Conservation (phyloP, 2,888 invertebrate species). For the Muscina levida region DNA sequence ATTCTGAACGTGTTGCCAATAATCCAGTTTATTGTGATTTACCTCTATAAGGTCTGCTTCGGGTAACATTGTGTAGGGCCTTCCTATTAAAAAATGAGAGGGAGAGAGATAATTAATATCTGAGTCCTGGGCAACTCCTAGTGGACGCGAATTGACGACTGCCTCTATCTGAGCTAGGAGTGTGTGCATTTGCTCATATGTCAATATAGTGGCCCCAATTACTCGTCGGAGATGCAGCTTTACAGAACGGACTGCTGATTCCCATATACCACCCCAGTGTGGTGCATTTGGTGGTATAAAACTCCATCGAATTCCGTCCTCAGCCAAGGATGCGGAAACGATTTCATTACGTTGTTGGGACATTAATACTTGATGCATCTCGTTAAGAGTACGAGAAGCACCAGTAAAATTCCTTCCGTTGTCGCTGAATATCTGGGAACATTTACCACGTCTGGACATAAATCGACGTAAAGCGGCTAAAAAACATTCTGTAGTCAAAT, state of each 20-base stretch:
- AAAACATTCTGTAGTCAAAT: conserved; percentile 57
- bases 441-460: conserved; percentile 53
- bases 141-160: conserved; percentile 55
- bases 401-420: conserved; percentile 62
- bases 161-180: conserved; percentile 63
- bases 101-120: conserved; percentile 39
- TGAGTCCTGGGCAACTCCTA: conserved; percentile 48
- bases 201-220: conserved; percentile 29
- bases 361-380: neutral
- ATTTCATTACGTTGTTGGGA: neutral
- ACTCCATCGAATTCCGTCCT: conserved; percentile 58
- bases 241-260: conserved; percentile 55
- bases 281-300: conserved; percentile 49
- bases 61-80: conserved; percentile 47
- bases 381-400: conserved; percentile 36
- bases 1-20: conserved; percentile 44
- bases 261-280: no score
- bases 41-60: conserved; percentile 20
- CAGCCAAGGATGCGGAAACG: neutral
- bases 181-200: conserved; percentile 58
- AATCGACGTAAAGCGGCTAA: conserved; percentile 55
- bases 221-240: conserved; percentile 62
- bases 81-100: conserved; percentile 57
- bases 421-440: conserved; percentile 52
- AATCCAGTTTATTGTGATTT: neutral